These are phyloP conservation scores for Scrobipalpa costella DNA, from an alignment of 2,888 invertebrate species.

Conservation along the genomic window DNA sequence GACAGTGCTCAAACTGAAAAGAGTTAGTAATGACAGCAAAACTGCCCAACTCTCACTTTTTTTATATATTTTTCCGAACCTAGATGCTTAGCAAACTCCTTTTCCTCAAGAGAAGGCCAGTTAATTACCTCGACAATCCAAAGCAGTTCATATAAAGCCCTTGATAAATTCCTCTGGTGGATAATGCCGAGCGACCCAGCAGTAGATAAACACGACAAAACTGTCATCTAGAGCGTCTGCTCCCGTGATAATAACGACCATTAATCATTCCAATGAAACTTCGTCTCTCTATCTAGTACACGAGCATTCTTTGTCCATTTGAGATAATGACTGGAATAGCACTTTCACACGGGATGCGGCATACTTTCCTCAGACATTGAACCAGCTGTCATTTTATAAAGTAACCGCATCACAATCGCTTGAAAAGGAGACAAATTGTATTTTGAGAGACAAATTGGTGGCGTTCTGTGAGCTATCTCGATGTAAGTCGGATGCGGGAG, in stretches of 20 bases:
- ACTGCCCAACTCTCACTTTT: too few species aligned
- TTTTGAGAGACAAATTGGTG: conserved; percentile 32
- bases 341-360: conserved; percentile 31
- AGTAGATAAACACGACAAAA: conserved; percentile 46
- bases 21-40: too few species aligned
- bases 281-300: conserved; percentile 33
- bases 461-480: conserved; percentile 30
- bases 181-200: too few species aligned
- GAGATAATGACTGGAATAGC: conserved; percentile 26
- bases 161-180: too few species aligned
- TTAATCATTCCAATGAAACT: conserved; percentile 43
- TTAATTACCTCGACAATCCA: not conserved
- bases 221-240: conserved; percentile 46
- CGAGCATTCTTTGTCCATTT: conserved; percentile 35
- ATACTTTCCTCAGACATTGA: conserved; percentile 25
- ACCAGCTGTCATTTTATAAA: conserved; percentile 29
- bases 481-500: conserved; percentile 29
- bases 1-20: too few species aligned
- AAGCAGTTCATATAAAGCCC: conserved; percentile 18
- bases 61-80: too few species aligned
- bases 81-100: too few species aligned
- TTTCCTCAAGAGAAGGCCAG: not conserved
- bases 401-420: conserved; percentile 27
- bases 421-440: conserved; percentile 33
- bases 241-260: conserved; percentile 42